These are phyloP conservation scores for Pluvianellus socialis DNA, from an alignment of 2,113 vertebrate species.

Conservation along the genomic window DNA sequence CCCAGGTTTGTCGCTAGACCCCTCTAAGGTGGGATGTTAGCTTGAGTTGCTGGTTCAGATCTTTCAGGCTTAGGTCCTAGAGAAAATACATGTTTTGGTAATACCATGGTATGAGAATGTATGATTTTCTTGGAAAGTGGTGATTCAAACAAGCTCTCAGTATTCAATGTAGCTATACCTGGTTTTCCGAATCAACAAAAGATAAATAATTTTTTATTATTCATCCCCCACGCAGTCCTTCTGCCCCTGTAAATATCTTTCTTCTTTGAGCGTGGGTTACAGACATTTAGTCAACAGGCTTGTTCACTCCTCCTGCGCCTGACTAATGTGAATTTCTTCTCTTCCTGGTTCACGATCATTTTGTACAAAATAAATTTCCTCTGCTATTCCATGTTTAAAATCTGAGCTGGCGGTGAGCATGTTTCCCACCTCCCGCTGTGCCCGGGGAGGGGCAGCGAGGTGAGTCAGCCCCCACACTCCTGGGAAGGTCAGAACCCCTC, in stretches of 20 bases:
- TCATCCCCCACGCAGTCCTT: not conserved
- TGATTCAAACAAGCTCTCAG: not conserved
- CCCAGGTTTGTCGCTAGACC: not conserved
- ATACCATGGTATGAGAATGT: not conserved
- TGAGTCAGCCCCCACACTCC: not conserved
- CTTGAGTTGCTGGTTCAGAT: not conserved
- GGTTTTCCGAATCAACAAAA: not conserved
- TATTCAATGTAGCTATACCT: not conserved
- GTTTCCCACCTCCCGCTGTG: not conserved
- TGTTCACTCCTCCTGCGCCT: not conserved
- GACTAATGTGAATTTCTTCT: not conserved
- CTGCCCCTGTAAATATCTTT: not conserved
- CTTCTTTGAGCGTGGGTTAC: not conserved
- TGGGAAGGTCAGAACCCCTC: not conserved
- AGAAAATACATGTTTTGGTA: not conserved
- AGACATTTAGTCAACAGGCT: not conserved
- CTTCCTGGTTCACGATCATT: not conserved
- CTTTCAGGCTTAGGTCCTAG: not conserved
- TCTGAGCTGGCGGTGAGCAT: fast-evolving
- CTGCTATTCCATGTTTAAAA: not conserved
- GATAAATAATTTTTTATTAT: not conserved
- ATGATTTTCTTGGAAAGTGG: not conserved
- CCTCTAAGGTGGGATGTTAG: not conserved
- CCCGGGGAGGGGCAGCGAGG: not conserved
- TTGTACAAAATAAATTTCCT: not conserved